A percentile compares a stretch with the other conserved stretches of the same genome.
phyloP scores from a whole-genome alignment of 2,797 vertebrate genomes.

The Podarcis siculus region DNA sequence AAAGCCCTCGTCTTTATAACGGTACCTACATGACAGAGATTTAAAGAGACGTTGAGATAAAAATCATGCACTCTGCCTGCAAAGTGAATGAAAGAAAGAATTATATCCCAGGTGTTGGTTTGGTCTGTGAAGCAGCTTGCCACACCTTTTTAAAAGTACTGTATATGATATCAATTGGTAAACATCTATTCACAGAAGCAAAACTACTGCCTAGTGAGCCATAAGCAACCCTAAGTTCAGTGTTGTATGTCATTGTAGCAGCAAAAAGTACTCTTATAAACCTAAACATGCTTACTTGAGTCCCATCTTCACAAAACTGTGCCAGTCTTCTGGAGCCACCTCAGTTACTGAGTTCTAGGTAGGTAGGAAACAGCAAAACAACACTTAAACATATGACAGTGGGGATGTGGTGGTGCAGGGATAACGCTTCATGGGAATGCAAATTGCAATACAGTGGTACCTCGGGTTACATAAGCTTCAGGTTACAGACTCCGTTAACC shows the following conservation, averaged over 20 bases:
- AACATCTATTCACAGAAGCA: not conserved
- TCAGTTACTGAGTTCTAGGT: constrained; percentile 77
- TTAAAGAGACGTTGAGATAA: constrained; percentile 33
- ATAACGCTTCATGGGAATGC: no score
- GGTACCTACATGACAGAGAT: constrained; percentile 78
- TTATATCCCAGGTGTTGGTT: not conserved
- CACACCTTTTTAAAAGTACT: not conserved
- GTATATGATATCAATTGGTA: not conserved
- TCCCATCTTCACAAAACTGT: constrained; percentile 87
- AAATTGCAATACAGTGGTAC: no score
- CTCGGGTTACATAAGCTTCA: no score
- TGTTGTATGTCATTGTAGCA: not conserved
- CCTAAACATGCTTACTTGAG: constrained; percentile 85
- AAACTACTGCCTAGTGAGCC: not conserved
- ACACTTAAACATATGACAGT: not conserved
- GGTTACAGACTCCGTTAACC: no score
- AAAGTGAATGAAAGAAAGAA: not conserved
- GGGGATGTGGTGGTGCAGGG: not conserved
- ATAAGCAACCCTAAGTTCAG: not conserved
- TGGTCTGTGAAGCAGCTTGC: not conserved
- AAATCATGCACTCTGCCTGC: not conserved
- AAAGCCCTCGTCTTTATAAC: constrained; percentile 84
- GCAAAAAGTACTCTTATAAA: not conserved
- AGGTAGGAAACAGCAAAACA: constrained; percentile 3
- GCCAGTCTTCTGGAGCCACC: constrained; percentile 86